Conservation (phyloP, 2,797 vertebrate genomes). For the Mustela erminea region DNA sequence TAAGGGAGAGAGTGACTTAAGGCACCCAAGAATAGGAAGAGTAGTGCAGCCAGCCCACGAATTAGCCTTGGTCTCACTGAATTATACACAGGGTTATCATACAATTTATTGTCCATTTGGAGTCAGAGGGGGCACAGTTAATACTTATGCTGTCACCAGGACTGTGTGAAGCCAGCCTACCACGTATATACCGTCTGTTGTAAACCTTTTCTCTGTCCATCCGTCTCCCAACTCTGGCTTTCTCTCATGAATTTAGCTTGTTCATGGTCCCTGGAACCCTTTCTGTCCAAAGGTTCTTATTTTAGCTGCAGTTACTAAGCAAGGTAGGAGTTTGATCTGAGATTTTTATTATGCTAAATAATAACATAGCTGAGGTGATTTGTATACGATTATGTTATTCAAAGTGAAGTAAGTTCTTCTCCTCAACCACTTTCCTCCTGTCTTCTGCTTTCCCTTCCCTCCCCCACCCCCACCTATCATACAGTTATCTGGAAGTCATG, state of each 20-base stretch:
- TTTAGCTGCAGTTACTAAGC: background rate
- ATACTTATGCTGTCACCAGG: background rate
- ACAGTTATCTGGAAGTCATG: background rate
- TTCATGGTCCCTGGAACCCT: background rate
- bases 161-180: background rate
- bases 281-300: background rate
- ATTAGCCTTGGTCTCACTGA: background rate
- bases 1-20: background rate
- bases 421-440: background rate
- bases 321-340: background rate
- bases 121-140: background rate
- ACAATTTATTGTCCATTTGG: background rate
- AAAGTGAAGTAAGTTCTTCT: background rate
- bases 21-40: background rate
- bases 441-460: background rate
- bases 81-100: background rate
- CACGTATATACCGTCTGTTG: background rate
- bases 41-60: background rate
- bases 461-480: background rate
- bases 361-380: background rate
- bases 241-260: background rate
- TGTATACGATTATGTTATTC: background rate
- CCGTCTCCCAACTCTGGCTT: background rate
- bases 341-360: background rate
- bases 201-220: background rate